Evolutionary conservation across 2,113 vertebrate genomes (phyloP), one percentile per base, ranked within the genome.

Genomic region (Sinocyclocheilus rhinocerous): DNA sequence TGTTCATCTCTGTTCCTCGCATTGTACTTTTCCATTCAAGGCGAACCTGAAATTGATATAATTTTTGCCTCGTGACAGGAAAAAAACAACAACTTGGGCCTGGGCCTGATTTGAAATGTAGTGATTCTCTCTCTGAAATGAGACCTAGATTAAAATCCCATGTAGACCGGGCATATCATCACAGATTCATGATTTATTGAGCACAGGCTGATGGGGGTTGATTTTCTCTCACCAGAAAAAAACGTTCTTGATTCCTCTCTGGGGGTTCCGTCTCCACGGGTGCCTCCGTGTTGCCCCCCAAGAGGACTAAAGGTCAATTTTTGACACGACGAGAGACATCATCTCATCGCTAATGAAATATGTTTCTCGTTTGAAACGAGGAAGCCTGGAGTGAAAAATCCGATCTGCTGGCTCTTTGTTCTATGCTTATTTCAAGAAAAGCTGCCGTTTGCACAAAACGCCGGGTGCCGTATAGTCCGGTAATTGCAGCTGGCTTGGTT

Each of bases 291-390:
- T 75, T 50, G 10, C 48, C 78, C 87, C 76, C 77, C 26, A 55
- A 82, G 85, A 81, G 78, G 70, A 86, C 82, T 73, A 61, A 84
- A 85, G 91, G 92, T 93, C 92, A 92, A 52, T 87, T 88, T 88
- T 86, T 88, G 89, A 92, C 85, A 91, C 87, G 90, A 92, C 89
- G 81, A 89, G 86, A 85, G 88, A 90, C 91, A 89, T 90, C 87
- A 87, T 89, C 87, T 85, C 89, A 87, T 86, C 78, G 85, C 85
- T 87, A 36, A 70, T 87, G 42, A 72, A 88, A 82, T 84, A 81
- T 78, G 77, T 91, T 87, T 89, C 63, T 79, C 2, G 4, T 50
- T 76, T 59, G 15, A 69, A 52, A 36, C 24, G 18, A 59, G 18
- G 48, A 65, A 63, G 6, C 22, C 65, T 4, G 9, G 70, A 73